These are phyloP conservation scores for Geotrupes spiniger DNA, from an alignment of 2,888 invertebrate species.

Conservation along the genomic window DNA sequence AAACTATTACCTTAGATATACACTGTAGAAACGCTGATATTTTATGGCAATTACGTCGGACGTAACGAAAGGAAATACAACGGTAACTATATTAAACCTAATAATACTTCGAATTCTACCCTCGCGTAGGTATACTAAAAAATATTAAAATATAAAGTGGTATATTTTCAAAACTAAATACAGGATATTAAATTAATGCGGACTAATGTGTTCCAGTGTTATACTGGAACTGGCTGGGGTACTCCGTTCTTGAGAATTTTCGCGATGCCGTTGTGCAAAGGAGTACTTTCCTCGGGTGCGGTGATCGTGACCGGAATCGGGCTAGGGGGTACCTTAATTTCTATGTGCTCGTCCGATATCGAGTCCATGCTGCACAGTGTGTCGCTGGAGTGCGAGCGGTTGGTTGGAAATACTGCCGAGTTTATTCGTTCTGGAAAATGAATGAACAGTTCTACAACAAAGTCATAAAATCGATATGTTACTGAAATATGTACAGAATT, in stretches of 20 bases:
- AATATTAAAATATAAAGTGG: neutral
- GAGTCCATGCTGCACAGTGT: constrained; percentile 65
- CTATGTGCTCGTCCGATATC: constrained; percentile 61
- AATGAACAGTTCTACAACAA: constrained; percentile 14
- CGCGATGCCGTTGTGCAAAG: constrained; percentile 10
- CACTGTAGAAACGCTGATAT: no score
- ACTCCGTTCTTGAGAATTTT: constrained; percentile 15
- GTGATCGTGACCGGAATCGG: constrained; percentile 52
- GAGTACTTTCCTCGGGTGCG: constrained; percentile 42
- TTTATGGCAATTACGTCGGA: no score
- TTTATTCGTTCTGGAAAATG: constrained; percentile 47
- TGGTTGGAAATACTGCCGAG: constrained; percentile 46
- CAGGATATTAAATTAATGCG: constrained; percentile 1
- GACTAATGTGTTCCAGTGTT: constrained; percentile 4
- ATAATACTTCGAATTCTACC: constrained; percentile 5
- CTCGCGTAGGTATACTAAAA: neutral
- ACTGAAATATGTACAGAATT: no score
- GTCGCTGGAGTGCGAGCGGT: constrained; percentile 55
- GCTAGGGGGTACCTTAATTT: constrained; percentile 53
- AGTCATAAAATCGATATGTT: neutral
- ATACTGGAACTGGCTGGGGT: constrained; percentile 14
- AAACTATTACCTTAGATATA: no score
- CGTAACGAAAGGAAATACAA: neutral
- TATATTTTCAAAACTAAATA: neutral
- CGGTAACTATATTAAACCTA: constrained; percentile 3